A percentile compares a stretch with the other conserved stretches of the same genome.
These are phyloP conservation scores for Lagorchestes hirsutus DNA, from an alignment of 2,797 vertebrate genomes.

Conservation along the genomic window DNA sequence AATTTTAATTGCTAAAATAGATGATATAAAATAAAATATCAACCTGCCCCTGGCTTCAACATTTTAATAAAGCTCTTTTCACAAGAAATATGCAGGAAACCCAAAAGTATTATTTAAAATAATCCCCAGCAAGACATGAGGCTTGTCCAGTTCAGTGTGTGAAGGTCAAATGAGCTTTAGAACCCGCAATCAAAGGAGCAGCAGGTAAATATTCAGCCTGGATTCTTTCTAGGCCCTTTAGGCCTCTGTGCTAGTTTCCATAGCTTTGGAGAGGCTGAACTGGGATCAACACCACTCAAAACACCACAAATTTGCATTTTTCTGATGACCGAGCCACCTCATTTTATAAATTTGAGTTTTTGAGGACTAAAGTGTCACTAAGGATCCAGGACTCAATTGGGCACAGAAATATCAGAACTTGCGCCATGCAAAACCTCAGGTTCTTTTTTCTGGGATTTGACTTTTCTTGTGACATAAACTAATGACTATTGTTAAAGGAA, in stretches of 20 bases:
- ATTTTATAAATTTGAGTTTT: conserved; percentile 31
- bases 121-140: not conserved
- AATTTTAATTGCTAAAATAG: conserved; percentile 36
- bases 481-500: not conserved
- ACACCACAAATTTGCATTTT: not conserved
- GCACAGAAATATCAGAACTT: not conserved
- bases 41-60: conserved; percentile 30
- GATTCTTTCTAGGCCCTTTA: conserved; percentile 11
- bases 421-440: not conserved
- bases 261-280: not conserved
- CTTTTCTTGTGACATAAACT: not conserved
- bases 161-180: conserved; percentile 34
- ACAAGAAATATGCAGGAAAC: conserved; percentile 38
- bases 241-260: not conserved
- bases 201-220: conserved; percentile 16
- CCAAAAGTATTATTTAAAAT: conserved; percentile 22
- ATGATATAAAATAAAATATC: conserved; percentile 47
- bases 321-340: not conserved
- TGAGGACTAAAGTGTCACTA: not conserved
- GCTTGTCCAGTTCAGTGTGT: not conserved
- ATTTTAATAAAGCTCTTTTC: conserved; percentile 1
- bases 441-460: not conserved
- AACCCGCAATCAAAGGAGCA: conserved; percentile 38
- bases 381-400: conserved; percentile 9
- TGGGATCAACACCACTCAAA: conserved; percentile 1